Conservation (phyloP, 1,140 invertebrate genomes). For the Aphelinus certus region DNA sequence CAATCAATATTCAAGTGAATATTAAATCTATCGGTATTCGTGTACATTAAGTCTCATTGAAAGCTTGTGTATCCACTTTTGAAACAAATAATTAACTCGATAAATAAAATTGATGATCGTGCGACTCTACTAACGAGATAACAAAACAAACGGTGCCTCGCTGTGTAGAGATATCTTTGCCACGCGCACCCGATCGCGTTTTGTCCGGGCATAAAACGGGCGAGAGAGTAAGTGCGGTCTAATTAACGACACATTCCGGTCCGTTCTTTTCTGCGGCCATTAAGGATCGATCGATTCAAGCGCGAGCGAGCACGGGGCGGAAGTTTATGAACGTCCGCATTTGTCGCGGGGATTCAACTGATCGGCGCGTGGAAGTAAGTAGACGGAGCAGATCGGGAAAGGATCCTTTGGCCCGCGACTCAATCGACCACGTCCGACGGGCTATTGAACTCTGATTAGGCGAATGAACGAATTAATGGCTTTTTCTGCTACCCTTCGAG, state of each 20-base stretch:
- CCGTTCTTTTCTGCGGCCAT: slow-evolving; percentile 44
- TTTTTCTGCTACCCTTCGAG: neutral
- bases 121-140: too few relatives aligned
- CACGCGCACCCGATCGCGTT: too few relatives aligned
- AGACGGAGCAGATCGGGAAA: neutral
- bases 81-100: too few relatives aligned
- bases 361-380: slow-evolving; percentile 10
- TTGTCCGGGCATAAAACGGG: too few relatives aligned
- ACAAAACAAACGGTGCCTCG: too few relatives aligned
- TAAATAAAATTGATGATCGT: too few relatives aligned
- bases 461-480: slow-evolving; percentile 20
- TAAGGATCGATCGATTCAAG: slow-evolving; percentile 55
- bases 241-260: slow-evolving; percentile 31
- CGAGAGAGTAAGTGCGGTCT: slow-evolving; percentile 30
- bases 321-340: slow-evolving; percentile 53
- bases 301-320: slow-evolving; percentile 40
- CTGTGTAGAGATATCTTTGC: too few relatives aligned
- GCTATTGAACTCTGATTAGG: slow-evolving; percentile 35
- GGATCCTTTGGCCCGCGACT: slow-evolving; percentile 25
- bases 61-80: too few relatives aligned
- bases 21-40: too few relatives aligned
- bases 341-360: slow-evolving; percentile 34
- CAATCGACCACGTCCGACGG: slow-evolving; percentile 22
- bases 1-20: too few relatives aligned
- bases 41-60: too few relatives aligned